Percentiles rank a stretch among this genome's conserved stretches.
phyloP scores from a whole-genome alignment of 2,888 invertebrate genomes.

The Steinernema carpocapsae region DNA sequence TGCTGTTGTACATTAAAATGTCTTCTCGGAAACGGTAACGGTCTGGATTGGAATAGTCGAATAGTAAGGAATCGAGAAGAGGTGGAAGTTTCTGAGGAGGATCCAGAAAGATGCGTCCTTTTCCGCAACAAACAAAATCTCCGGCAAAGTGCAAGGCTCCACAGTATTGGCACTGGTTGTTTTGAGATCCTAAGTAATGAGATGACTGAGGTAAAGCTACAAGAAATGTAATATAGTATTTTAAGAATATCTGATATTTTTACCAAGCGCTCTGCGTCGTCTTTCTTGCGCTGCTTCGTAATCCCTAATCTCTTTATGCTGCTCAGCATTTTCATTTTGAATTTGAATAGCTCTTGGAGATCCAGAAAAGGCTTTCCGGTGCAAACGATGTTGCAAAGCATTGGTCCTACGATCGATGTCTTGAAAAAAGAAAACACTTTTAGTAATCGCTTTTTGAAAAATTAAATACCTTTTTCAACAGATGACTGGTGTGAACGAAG shows the following conservation, averaged over 20 bases:
- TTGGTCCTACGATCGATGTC: too few species aligned
- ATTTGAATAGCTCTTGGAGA: background rate
- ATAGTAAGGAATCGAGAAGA: background rate
- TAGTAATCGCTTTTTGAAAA: background rate
- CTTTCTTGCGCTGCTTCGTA: background rate
- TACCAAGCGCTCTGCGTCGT: background rate
- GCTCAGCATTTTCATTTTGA: background rate
- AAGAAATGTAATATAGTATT: too few species aligned
- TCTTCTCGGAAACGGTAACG: background rate
- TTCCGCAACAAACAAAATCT: background rate
- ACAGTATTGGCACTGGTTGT: background rate
- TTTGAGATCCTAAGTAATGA: too few species aligned
- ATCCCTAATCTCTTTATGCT: background rate
- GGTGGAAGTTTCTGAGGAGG: background rate
- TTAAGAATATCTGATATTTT: too few species aligned
- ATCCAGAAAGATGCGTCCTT: background rate
- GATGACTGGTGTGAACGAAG: too few species aligned
- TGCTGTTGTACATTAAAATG: background rate
- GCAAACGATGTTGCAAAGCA: too few species aligned
- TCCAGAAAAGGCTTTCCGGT: too few species aligned
- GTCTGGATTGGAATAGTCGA: background rate
- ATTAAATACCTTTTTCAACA: background rate
- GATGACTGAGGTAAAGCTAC: too few species aligned
- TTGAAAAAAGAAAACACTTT: background rate
- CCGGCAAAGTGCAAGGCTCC: constrained; percentile 1